Conservation (phyloP, 64 coral and sea anemone species). For the Dendrophyllia cribrosa region DNA sequence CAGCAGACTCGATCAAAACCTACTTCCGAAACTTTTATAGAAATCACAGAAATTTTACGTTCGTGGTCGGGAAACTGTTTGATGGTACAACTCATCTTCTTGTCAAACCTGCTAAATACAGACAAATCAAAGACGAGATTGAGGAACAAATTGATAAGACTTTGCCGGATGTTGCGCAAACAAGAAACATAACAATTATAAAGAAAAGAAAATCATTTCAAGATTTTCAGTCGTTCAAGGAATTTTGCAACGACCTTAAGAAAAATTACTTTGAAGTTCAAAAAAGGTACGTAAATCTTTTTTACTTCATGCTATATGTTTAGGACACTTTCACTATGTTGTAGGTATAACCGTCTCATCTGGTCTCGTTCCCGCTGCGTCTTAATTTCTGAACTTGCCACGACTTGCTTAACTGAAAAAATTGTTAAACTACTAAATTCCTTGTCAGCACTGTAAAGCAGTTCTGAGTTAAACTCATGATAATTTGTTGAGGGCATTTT, state of each 20-base stretch:
- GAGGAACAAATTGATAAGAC: not conserved
- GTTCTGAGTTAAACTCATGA: no score
- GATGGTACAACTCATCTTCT: slow-evolving; percentile 12
- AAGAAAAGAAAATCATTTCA: not conserved
- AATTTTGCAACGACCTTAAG: not conserved
- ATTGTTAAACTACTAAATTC: no score
- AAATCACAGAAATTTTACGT: slow-evolving; percentile 2
- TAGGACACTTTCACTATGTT: no score
- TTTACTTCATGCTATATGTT: no score
- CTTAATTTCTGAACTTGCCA: no score
- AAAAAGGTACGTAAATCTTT: not conserved
- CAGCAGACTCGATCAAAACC: not conserved
- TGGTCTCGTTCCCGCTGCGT: no score
- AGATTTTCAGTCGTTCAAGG: not conserved
- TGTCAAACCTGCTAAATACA: not conserved
- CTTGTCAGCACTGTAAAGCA: no score
- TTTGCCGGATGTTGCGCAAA: not conserved
- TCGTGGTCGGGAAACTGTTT: not conserved
- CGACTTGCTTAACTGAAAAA: no score
- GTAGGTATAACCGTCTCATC: no score
- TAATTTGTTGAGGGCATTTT: no score
- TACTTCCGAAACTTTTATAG: slow-evolving; percentile 4
- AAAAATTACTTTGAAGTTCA: not conserved
- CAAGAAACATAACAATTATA: not conserved
- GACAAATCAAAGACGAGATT: not conserved